Percentiles rank a stretch among this genome's conserved stretches.
Conservation (phyloP, 2,113 vertebrate genomes). For the Hoplias malabaricus region DNA sequence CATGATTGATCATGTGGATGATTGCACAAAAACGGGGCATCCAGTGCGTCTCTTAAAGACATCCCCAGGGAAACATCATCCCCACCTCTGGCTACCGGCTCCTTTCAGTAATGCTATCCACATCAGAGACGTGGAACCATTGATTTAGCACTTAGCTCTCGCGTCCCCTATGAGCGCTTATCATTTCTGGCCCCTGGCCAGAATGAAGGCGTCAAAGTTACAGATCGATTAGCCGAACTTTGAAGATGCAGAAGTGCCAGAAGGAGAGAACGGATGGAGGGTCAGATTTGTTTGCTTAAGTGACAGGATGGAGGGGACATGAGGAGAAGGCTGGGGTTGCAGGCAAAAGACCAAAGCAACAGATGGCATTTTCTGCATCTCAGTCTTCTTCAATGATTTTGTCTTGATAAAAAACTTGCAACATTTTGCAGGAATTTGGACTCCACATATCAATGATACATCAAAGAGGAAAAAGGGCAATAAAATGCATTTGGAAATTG, state of each 20-base stretch:
- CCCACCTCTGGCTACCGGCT: constrained; percentile 67
- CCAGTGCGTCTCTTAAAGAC: constrained; percentile 68
- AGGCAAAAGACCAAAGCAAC: constrained; percentile 41
- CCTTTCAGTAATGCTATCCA: constrained; percentile 73
- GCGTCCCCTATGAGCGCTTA: constrained; percentile 77
- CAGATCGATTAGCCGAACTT: constrained; percentile 71
- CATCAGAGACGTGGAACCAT: constrained; percentile 70
- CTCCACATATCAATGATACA: not conserved
- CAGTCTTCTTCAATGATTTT: constrained; percentile 12
- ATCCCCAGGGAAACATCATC: constrained; percentile 71
- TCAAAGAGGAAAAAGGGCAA: not conserved
- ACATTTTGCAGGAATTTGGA: not conserved
- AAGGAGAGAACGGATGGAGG: constrained; percentile 40
- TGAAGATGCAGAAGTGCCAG: constrained; percentile 53
- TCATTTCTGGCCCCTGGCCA: constrained; percentile 68
- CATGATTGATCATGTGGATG: constrained; percentile 66
- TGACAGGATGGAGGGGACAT: constrained; percentile 2
- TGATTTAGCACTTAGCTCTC: constrained; percentile 80
- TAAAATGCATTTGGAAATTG: not conserved
- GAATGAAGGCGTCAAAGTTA: constrained; percentile 69
- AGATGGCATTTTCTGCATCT: constrained; percentile 49
- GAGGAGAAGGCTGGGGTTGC: not conserved
- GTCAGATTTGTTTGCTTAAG: constrained; percentile 57
- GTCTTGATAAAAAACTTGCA: constrained; percentile 18
- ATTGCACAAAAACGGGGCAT: constrained; percentile 55